phyloP scores from a whole-genome alignment of 2,113 vertebrate genomes.

The Podilymbus podiceps region DNA sequence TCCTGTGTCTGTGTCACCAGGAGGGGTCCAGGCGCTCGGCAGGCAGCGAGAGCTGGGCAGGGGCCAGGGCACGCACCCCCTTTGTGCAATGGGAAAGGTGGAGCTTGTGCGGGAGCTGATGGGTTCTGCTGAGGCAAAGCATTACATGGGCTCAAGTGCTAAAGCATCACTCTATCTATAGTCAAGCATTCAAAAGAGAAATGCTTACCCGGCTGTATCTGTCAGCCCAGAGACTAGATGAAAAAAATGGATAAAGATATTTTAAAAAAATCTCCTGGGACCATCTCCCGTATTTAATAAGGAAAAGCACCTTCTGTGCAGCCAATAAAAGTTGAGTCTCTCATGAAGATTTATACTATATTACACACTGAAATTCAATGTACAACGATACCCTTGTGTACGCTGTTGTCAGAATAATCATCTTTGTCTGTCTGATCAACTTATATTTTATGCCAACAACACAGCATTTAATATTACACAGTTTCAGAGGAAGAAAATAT shows the following conservation, averaged over 20 bases:
- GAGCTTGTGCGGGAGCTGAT: neutral
- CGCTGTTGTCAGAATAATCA: constrained; percentile 71
- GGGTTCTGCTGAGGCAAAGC: neutral
- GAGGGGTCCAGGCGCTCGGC: neutral
- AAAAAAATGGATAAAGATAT: constrained; percentile 61
- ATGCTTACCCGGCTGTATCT: neutral
- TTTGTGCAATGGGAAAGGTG: neutral
- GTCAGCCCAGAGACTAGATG: neutral
- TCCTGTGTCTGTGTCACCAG: neutral
- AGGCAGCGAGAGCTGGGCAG: neutral
- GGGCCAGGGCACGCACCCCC: neutral
- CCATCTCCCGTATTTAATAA: constrained; percentile 59
- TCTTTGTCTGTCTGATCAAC: constrained; percentile 70
- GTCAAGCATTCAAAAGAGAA: neutral
- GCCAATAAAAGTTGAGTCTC: constrained; percentile 65
- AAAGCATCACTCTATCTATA: neutral
- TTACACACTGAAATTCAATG: constrained; percentile 64
- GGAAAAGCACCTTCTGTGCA: constrained; percentile 68
- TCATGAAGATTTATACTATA: constrained; percentile 71
- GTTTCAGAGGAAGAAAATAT: constrained; percentile 49
- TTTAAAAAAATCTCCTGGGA: constrained; percentile 11
- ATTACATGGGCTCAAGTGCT: neutral
- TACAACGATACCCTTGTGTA: constrained; percentile 57
- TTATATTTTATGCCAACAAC: constrained; percentile 70
- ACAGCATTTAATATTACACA: constrained; percentile 61